phyloP scores from a whole-genome alignment of 2,888 invertebrate genomes.

The Sphaeridia pumilis region DNA sequence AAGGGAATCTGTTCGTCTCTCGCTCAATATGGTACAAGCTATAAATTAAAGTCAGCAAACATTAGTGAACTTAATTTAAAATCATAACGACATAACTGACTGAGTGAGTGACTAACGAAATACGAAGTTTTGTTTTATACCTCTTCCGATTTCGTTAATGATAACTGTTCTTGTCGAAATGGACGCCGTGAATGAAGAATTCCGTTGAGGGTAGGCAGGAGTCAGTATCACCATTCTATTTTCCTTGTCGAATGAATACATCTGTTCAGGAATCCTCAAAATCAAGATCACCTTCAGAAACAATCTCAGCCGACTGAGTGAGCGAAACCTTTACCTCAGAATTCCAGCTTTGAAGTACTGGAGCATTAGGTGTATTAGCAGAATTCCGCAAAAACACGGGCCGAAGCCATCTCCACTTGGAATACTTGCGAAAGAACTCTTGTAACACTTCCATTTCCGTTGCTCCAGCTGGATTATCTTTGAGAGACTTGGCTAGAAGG shows the following conservation, averaged over 20 bases:
- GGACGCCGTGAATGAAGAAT: background rate
- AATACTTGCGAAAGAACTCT: constrained; percentile 3
- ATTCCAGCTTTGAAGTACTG: constrained; percentile 6
- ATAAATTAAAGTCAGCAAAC: too few species aligned
- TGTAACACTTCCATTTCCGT: background rate
- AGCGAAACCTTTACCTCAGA: constrained; percentile 7
- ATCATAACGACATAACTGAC: too few species aligned
- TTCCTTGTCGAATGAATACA: constrained; percentile 7
- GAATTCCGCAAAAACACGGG: background rate
- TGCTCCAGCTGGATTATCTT: background rate
- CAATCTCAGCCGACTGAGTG: too few species aligned
- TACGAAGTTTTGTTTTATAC: too few species aligned
- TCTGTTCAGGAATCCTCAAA: background rate
- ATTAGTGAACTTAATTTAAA: too few species aligned
- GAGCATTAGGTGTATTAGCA: constrained; percentile 1
- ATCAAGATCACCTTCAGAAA: too few species aligned
- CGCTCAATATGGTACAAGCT: too few species aligned
- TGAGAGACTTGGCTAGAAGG: background rate
- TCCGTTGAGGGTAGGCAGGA: constrained; percentile 9
- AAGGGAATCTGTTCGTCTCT: too few species aligned
- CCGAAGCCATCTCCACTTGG: background rate
- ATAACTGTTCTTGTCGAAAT: constrained; percentile 7
- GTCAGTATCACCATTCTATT: constrained; percentile 3
- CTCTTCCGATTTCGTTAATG: background rate
- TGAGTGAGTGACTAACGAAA: too few species aligned